Evolutionary conservation across 2,888 invertebrate species (phyloP).

Genomic region (Selenia dentaria): DNA sequence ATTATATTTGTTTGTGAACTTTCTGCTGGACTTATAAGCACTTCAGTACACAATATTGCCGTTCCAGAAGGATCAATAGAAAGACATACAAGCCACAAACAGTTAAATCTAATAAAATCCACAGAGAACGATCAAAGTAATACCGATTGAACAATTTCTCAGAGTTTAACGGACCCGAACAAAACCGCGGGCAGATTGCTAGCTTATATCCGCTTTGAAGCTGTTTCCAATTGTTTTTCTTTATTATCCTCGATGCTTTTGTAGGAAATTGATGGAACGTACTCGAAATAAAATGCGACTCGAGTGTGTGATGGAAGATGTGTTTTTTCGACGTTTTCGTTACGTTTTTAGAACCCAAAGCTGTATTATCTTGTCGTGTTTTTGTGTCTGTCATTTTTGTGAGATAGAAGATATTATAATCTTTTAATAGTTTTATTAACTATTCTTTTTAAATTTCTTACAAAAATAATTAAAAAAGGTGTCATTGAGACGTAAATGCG

Average conservation of each 20-base stretch:
- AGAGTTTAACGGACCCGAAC: conserved; percentile 28
- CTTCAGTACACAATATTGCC: too few species aligned
- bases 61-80: conserved; percentile 4
- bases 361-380: neutral
- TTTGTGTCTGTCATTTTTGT: too few species aligned
- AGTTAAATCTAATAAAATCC: conserved; percentile 26
- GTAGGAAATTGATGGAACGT: conserved; percentile 30
- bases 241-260: conserved; percentile 30
- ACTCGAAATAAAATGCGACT: conserved; percentile 17
- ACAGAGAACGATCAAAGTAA: conserved; percentile 31
- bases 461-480: too few species aligned
- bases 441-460: too few species aligned
- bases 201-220: conserved; percentile 29
- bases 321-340: conserved; percentile 8
- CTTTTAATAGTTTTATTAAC: too few species aligned
- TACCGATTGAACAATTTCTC: conserved; percentile 35
- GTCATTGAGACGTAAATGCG: too few species aligned
- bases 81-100: conserved; percentile 3
- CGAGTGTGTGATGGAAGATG: conserved; percentile 4
- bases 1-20: too few species aligned
- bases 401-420: too few species aligned
- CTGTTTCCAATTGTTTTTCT: conserved; percentile 24
- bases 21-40: too few species aligned
- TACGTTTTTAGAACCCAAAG: conserved; percentile 8
- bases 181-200: conserved; percentile 26